phyloP scores from a whole-genome alignment of 2,113 vertebrate genomes.

The Mungos mungo region DNA sequence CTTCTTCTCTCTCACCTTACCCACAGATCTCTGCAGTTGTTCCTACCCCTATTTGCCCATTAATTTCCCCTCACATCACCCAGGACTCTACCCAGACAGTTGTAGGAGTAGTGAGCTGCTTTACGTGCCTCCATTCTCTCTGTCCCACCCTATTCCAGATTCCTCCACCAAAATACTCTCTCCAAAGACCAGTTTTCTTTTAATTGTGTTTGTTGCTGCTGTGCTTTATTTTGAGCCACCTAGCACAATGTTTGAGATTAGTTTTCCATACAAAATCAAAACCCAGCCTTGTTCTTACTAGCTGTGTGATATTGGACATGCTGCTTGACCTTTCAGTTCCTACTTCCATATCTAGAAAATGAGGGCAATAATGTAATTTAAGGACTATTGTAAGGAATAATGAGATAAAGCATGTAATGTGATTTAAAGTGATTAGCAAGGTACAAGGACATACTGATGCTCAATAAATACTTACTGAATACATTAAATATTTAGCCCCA shows the following conservation, averaged over 20 bases:
- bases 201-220: background rate
- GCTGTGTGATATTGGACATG: background rate
- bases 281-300: background rate
- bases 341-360: constrained; percentile 40
- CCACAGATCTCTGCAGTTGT: background rate
- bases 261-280: background rate
- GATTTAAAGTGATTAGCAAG: constrained; percentile 30
- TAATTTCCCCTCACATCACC: background rate
- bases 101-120: background rate
- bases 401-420: constrained; percentile 26
- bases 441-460: constrained; percentile 7
- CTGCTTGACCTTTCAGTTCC: constrained; percentile 18
- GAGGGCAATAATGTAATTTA: constrained; percentile 38
- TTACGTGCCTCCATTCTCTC: background rate
- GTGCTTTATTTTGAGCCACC: constrained; percentile 4
- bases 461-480: constrained; percentile 58
- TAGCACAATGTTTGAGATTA: background rate
- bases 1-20: background rate
- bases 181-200: background rate
- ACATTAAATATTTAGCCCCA: constrained; percentile 28
- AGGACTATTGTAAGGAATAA: background rate
- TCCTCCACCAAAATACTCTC: background rate
- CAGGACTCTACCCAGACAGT: background rate
- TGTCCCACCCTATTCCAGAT: background rate
- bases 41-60: background rate